Evolutionary conservation across 2,888 invertebrate genomes (phyloP).

Genomic region (Dilophus febrilis): DNA sequence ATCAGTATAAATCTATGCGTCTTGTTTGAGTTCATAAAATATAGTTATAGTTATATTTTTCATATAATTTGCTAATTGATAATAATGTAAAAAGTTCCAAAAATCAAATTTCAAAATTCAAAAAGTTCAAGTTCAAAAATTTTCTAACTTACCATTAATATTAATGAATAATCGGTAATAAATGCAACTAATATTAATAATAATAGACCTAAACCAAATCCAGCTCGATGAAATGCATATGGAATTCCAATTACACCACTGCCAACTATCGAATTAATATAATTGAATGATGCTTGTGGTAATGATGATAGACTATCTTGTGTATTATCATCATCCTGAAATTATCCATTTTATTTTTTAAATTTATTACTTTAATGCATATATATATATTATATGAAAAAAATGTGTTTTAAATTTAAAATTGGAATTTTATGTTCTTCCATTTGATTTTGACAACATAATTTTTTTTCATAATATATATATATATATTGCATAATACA

Average conservation of each 20-base stretch:
- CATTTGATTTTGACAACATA: neutral
- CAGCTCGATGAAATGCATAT: constrained; percentile 65
- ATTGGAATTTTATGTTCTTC: neutral
- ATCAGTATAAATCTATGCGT: no score
- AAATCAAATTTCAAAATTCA: no score
- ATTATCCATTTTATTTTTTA: no score
- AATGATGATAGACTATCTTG: constrained; percentile 44
- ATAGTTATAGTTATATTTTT: no score
- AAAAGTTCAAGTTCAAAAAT: constrained; percentile 11
- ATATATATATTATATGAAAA: no score
- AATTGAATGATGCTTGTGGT: constrained; percentile 68
- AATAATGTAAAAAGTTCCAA: no score
- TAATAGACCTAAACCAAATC: constrained; percentile 57
- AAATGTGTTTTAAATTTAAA: neutral
- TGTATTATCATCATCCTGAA: constrained; percentile 11
- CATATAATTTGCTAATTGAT: no score
- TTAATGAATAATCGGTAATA: constrained; percentile 65
- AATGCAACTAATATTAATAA: constrained; percentile 52
- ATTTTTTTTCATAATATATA: neutral
- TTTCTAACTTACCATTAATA: constrained; percentile 55
- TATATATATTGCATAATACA: neutral
- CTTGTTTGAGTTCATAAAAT: no score
- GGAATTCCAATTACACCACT: constrained; percentile 75
- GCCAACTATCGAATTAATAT: constrained; percentile 75
- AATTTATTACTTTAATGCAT: no score